Conservation (phyloP, 2,888 invertebrate species). For the Nematopogon swammerdamellus region DNA sequence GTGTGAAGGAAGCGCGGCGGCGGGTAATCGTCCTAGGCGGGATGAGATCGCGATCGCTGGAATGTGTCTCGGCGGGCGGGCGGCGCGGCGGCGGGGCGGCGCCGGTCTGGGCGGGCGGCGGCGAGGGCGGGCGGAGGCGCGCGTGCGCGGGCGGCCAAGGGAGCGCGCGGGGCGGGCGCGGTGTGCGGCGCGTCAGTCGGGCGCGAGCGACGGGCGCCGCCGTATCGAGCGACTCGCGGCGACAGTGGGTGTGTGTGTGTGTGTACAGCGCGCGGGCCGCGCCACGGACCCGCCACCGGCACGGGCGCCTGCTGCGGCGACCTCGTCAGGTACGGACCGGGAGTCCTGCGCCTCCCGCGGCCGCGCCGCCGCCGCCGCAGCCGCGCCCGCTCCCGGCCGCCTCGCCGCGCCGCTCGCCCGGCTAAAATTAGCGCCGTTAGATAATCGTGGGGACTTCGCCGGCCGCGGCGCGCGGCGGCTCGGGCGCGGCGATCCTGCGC, state of each 20-base stretch:
- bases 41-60: no score
- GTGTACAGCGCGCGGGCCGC: not conserved
- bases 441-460: not conserved
- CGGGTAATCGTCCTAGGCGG: no score
- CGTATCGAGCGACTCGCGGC: constrained; percentile 16
- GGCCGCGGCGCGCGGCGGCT: no score
- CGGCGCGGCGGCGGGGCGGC: no score
- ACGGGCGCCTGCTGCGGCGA: no score
- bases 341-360: not conserved
- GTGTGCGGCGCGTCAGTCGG: constrained; percentile 23
- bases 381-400: not conserved
- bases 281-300: no score
- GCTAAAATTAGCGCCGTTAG: not conserved
- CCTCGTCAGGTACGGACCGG: no score
- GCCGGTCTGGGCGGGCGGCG: not conserved
- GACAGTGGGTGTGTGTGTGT: not conserved
- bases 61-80: no score
- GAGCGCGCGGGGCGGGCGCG: constrained; percentile 11
- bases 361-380: not conserved
- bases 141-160: not conserved
- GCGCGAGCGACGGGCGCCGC: constrained; percentile 24
- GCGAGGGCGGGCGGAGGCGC: not conserved
- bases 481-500: not conserved
- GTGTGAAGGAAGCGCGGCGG: no score
- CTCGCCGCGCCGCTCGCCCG: not conserved